Evolutionary conservation across 2,888 invertebrate species (phyloP), one percentile per base, ranked within the genome.

Genomic region (Dascillus cervinus): DNA sequence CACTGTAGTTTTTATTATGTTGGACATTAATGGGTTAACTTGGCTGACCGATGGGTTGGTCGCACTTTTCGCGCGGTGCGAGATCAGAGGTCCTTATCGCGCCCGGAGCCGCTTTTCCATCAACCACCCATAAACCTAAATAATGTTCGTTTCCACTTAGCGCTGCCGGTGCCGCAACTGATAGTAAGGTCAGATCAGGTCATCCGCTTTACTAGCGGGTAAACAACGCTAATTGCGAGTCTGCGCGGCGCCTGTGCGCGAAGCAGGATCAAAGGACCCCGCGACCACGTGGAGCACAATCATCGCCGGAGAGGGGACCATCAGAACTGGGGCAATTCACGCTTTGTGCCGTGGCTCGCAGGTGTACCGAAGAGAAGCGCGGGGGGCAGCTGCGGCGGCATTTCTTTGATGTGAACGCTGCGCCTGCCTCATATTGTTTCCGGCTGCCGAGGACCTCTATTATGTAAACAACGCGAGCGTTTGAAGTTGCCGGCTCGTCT

Each of bases 381-480:
- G 35, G 43, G 37, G 36, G 22, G 35, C 29, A 33, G 37, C 37
- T 31, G 36, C 31, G 33, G 34, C 37, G 57, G 63, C 62, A 63
- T 53, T 42, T 44, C 60, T 65, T 65, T 65, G 63, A 64, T 53
- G 61, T 63, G 50, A 48, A 54, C 58, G 52, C 53, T 53, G 56
- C 58, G 61, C 58, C 58, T 55, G 60, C 59, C 59, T 63, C 62
- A 58, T 62, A 65, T 64, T 65, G 64, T 65, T 65, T 65, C 65
- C 65, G 65, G 65, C 63, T 72, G 72, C 71, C 65, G 72, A 70
- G 73, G 74, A 72, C 73, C 74, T 72, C 73, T 73, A 75, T 75
- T 75, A 75, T 75, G 75, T 75, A 75, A 75, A 76, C 75, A 75
- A 71, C 71, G 69, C 66, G 68, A 64, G 55, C 67, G 69, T 75